Base-by-base conservation (phyloP, 1,140 invertebrate genomes). In the Microplitis demolitor region DNA sequence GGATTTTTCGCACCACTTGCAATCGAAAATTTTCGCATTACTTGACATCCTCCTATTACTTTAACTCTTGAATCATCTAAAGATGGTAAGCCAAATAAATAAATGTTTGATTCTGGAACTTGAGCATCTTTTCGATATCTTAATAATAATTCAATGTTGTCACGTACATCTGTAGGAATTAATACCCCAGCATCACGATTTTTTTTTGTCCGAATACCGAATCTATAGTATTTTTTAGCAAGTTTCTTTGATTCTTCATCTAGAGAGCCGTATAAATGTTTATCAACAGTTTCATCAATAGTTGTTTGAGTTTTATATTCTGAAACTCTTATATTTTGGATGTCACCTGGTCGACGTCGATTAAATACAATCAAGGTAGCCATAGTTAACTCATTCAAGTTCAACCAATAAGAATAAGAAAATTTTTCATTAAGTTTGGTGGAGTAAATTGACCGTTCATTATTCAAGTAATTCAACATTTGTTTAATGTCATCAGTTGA, bases 281-380 rank as follows among this genome's bases (percentile, higher is more conserved):
- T 50, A 53, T 73, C 72, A 5, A 53, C 45, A 13, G 24, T 51
- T 58, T 62, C 11, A 24, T 69, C 50, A 31, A 72, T 72, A 67
- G 33, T 16, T 34, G 39, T 14, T 45, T 37, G 51, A 9, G 31
- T 51, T 11, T 63, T 14, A n/a, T 63, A 67, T 54, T 68, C 35
- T 33, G 33, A 33, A 4, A 71, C 56, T 34, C 54, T 71, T n/a
- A 54, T 1, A 4, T 56, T 33, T 14, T 68, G 69, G 13, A 71
- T 71, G 63, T 74, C 69, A 3, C 73, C 73, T 16, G 73, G 51
- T 2, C 69, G 63, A 8, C 73, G 73, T 8, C 69, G 69, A 71
- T 71, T 74, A 13, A 74, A 74, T 4, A 74, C 11, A 31, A 35
- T 24, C n/a, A 71, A 11, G 1, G 69, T 68, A 5, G 37, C 56